Conservation (phyloP, 2,888 invertebrate species). For the Proisotoma minuta region DNA sequence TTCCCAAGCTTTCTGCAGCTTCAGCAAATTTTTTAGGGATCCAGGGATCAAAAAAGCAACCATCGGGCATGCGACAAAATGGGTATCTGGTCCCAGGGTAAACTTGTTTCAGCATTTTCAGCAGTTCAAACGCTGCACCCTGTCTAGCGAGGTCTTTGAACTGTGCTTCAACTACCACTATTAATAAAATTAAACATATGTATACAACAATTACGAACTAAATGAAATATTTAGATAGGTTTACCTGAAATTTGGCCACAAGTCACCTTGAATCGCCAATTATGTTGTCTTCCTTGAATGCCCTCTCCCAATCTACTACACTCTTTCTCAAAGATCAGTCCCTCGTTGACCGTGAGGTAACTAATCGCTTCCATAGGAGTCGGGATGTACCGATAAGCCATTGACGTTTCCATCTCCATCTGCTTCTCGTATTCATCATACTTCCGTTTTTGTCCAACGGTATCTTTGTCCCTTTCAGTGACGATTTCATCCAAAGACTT, state of each 20-base stretch:
- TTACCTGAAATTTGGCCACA: conserved; percentile 5
- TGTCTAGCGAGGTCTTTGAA: background rate
- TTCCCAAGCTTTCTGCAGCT: background rate
- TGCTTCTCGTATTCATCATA: background rate
- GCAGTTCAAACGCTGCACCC: conserved; percentile 8
- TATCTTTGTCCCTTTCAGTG: background rate
- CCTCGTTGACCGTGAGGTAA: background rate
- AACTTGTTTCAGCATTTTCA: background rate
- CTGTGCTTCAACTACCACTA: conserved; percentile 8
- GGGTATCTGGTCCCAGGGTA: background rate
- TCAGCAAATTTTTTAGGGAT: background rate
- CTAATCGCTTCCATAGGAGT: background rate
- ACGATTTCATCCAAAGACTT: conserved; percentile 6
- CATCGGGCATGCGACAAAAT: conserved; percentile 3
- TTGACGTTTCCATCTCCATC: too few species aligned
- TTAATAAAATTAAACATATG: background rate
- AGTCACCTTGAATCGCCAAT: background rate
- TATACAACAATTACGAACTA: background rate
- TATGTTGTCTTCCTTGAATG: background rate
- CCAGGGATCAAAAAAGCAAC: background rate
- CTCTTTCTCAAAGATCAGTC: conserved; percentile 5
- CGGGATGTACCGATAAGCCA: background rate
- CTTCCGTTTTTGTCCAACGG: background rate
- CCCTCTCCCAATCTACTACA: background rate
- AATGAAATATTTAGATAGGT: background rate